A percentile compares a stretch with the other conserved stretches of the same genome.
phyloP scores from a whole-genome alignment of 2,888 invertebrate genomes.

The Lagria hirta region DNA sequence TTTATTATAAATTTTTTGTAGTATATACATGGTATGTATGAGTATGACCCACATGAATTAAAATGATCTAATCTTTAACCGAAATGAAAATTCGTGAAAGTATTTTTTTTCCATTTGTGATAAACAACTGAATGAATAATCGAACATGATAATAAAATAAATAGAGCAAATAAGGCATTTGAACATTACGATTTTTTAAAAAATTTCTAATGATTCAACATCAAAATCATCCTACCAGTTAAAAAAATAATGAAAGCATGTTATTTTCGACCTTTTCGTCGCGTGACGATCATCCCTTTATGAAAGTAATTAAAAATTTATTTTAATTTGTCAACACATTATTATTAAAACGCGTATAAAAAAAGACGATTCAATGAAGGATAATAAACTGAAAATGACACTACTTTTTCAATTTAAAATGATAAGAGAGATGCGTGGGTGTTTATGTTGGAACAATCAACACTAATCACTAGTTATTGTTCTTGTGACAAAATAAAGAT shows the following conservation, averaged over 20 bases:
- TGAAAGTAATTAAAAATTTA: too few relatives aligned
- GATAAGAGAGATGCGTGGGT: constrained; percentile 12
- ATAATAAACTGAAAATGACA: constrained; percentile 12
- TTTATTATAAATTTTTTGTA: too few relatives aligned
- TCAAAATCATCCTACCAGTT: background rate
- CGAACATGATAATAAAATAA: constrained; percentile 10
- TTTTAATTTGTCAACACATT: too few relatives aligned
- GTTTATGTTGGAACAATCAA: constrained; percentile 9
- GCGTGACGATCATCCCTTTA: too few relatives aligned
- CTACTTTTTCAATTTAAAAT: constrained; percentile 2
- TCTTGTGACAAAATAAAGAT: background rate
- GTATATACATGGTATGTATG: background rate
- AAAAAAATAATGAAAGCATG: constrained; percentile 1
- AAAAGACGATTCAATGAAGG: too few relatives aligned
- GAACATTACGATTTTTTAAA: constrained; percentile 3
- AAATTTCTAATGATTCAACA: constrained; percentile 5
- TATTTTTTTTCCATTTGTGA: background rate
- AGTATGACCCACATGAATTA: background rate
- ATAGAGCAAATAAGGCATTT: constrained; percentile 8
- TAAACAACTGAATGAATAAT: constrained; percentile 1
- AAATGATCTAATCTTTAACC: background rate
- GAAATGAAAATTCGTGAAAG: background rate
- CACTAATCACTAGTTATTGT: constrained; percentile 3
- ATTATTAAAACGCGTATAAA: too few relatives aligned
- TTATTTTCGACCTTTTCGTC: constrained; percentile 1